These are phyloP conservation scores for Natator depressus DNA, from an alignment of 2,113 vertebrate species.

Conservation along the genomic window DNA sequence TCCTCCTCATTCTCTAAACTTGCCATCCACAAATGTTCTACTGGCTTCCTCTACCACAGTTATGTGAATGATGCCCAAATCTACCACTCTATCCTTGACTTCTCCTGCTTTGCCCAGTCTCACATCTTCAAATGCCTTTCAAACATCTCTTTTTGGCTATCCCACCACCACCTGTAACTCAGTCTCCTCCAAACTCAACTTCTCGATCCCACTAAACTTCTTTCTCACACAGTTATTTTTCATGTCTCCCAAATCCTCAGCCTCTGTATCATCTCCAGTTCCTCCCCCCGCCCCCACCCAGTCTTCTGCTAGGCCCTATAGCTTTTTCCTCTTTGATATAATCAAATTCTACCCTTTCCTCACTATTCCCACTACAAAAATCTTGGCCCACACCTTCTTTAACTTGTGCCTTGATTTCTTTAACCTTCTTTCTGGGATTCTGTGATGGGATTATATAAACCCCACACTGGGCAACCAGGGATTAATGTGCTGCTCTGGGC, in stretches of 20 bases:
- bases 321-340: no score
- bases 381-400: neutral
- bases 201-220: no score
- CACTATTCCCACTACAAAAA: neutral
- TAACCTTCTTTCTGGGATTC: neutral
- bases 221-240: no score
- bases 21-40: neutral
- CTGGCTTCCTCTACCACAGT: neutral
- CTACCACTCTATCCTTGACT: neutral
- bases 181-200: no score
- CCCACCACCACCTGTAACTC: no score
- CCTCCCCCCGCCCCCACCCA: no score
- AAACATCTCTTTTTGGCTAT: neutral
- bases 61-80: neutral
- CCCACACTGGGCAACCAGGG: no score
- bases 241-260: no score
- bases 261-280: no score
- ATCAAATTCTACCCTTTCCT: neutral
- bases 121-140: neutral
- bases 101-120: neutral
- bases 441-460: no score
- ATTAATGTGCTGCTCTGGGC: no score
- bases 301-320: no score
- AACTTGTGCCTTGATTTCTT: neutral
- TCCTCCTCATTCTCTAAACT: neutral